Evolutionary conservation across 1,140 invertebrate species (phyloP).

Genomic region (Drosophila athabasca): DNA sequence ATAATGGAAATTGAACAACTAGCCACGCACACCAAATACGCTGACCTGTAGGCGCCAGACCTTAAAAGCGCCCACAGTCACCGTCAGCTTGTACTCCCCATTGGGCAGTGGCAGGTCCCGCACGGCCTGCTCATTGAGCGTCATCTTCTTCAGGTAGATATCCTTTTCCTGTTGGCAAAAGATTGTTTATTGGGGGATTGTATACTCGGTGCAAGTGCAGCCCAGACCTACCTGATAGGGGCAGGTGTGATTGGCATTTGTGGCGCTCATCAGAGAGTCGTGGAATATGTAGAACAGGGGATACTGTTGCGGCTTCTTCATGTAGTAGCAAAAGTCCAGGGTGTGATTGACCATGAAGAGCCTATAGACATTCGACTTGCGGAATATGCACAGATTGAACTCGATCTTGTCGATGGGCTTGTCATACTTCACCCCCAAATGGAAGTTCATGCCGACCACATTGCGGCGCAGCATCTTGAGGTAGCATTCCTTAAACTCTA

Average conservation of each 20-base stretch:
- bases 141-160: conserved; percentile 16
- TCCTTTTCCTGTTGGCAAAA: conserved; percentile 24
- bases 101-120: conserved; percentile 31
- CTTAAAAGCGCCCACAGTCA: conserved; percentile 14
- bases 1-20: background rate
- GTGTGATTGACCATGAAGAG: conserved; percentile 44
- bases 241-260: conserved; percentile 57
- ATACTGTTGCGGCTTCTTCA: conserved; percentile 44
- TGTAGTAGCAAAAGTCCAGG: conserved; percentile 56
- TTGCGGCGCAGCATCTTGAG: conserved; percentile 26
- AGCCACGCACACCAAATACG: conserved; percentile 25
- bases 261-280: conserved; percentile 16
- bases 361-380: conserved; percentile 47
- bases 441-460: conserved; percentile 23
- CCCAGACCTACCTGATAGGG: conserved; percentile 41
- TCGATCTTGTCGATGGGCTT: conserved; percentile 28
- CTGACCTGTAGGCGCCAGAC: conserved; percentile 30
- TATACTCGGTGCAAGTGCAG: too few species aligned
- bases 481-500: conserved; percentile 26
- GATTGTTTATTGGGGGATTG: background rate
- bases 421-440: conserved; percentile 3
- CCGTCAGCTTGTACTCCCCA: conserved; percentile 38
- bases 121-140: conserved; percentile 5
- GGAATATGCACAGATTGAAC: conserved; percentile 32
- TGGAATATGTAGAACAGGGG: conserved; percentile 46